Evolutionary conservation across 1,140 invertebrate species (phyloP).

Genomic region (Bombus vancouverensis): DNA sequence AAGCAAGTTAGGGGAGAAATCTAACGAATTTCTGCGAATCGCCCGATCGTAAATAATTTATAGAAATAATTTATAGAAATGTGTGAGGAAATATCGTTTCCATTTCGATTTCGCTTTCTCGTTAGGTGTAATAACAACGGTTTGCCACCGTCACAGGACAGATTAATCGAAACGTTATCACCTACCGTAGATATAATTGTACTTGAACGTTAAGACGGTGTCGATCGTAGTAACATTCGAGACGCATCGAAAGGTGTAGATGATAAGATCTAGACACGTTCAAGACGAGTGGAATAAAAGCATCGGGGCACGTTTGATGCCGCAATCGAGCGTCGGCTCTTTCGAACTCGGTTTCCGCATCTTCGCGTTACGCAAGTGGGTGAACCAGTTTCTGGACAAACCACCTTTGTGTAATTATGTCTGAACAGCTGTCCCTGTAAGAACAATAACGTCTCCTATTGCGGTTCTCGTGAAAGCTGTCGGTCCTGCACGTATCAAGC

Average conservation of each 20-base stretch:
- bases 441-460: slow-evolving; percentile 57
- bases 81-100: not conserved
- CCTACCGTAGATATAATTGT: rapidly evolving
- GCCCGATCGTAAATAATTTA: not conserved
- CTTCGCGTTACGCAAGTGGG: slow-evolving; percentile 63
- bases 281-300: slow-evolving; percentile 31
- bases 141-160: not conserved
- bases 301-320: slow-evolving; percentile 42
- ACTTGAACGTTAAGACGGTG: not conserved
- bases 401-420: slow-evolving; percentile 61
- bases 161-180: not conserved
- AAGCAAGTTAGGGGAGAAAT: not conserved
- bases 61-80: not conserved
- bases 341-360: slow-evolving; percentile 57
- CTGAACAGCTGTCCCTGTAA: slow-evolving; percentile 38
- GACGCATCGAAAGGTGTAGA: not conserved
- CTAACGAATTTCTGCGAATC: not conserved
- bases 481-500: slow-evolving; percentile 21
- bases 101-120: not conserved
- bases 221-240: not conserved
- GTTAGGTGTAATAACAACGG: too few relatives aligned
- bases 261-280: slow-evolving; percentile 34
- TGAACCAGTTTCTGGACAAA: slow-evolving; percentile 66
- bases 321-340: slow-evolving; percentile 29
- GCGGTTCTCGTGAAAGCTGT: slow-evolving; percentile 53